Percentiles rank a stretch among this genome's conserved stretches.
Conservation (phyloP, 1,140 invertebrate species). For the Hyles euphorbiae region DNA sequence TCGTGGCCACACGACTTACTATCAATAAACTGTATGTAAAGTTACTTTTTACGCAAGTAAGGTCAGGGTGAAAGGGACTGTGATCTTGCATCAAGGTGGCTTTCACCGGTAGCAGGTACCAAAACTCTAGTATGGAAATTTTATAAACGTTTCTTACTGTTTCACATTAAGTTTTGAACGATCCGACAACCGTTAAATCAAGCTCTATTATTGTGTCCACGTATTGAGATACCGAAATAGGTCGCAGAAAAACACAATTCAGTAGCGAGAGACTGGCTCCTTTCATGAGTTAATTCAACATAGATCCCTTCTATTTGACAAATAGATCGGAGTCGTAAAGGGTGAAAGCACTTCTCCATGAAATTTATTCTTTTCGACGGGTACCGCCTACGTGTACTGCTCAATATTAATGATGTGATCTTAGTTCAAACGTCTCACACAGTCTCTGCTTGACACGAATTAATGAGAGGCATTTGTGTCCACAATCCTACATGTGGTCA, state of each 20-base stretch:
- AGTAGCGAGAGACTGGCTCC: slow-evolving; percentile 13
- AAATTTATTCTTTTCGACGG: slow-evolving; percentile 53
- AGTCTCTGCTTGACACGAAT: slow-evolving; percentile 61
- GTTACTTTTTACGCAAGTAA: too few relatives aligned
- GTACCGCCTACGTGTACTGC: slow-evolving; percentile 58
- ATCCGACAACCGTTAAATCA: slow-evolving; percentile 40
- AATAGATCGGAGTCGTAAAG: slow-evolving; percentile 62
- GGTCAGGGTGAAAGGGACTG: too few relatives aligned
- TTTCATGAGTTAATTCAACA: slow-evolving; percentile 34
- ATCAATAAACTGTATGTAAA: too few relatives aligned
- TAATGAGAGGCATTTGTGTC: slow-evolving; percentile 61
- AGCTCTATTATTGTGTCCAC: slow-evolving; percentile 20
- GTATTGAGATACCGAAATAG: slow-evolving; percentile 9
- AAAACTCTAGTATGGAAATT: too few relatives aligned
- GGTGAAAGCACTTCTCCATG: slow-evolving; percentile 64
- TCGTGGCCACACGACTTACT: too few relatives aligned
- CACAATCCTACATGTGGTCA: slow-evolving; percentile 45
- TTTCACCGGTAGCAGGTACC: too few relatives aligned
- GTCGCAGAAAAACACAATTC: slow-evolving; percentile 22
- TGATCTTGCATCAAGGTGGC: too few relatives aligned
- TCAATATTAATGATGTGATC: slow-evolving; percentile 73
- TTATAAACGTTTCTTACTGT: too few relatives aligned
- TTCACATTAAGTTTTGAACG: neutral
- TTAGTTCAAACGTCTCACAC: slow-evolving; percentile 63
- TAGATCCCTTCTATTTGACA: slow-evolving; percentile 40